Percentiles rank a stretch among this genome's conserved stretches.
Conservation (phyloP, 1,140 invertebrate species). For the Drosophila pectinifera region DNA sequence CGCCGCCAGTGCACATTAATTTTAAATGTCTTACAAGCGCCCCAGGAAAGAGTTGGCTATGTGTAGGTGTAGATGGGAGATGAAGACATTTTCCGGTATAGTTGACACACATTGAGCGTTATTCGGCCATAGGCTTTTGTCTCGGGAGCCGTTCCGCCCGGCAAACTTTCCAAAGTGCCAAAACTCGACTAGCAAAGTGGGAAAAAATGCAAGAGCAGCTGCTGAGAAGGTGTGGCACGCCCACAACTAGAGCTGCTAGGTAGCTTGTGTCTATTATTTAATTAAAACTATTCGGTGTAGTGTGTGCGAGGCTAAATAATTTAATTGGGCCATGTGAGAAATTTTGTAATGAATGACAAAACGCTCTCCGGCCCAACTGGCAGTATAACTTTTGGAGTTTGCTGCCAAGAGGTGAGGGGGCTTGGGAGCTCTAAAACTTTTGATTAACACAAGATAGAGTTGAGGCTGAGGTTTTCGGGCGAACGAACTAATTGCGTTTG, state of each 20-base stretch:
- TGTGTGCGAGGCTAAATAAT: constrained; percentile 70
- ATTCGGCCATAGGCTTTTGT: constrained; percentile 57
- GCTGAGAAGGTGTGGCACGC: constrained; percentile 43
- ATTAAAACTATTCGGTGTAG: constrained; percentile 68
- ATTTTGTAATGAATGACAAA: constrained; percentile 70
- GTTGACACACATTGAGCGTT: constrained; percentile 59
- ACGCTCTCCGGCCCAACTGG: constrained; percentile 22
- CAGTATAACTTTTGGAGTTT: constrained; percentile 37
- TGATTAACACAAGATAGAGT: constrained; percentile 64
- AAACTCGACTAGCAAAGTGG: constrained; percentile 29
- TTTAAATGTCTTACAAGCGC: constrained; percentile 61
- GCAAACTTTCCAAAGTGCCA: constrained; percentile 55
- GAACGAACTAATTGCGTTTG: constrained; percentile 54
- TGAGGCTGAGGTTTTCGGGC: constrained; percentile 38
- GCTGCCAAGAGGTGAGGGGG: background rate
- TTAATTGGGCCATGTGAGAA: constrained; percentile 77
- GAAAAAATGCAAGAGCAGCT: constrained; percentile 11
- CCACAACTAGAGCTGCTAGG: constrained; percentile 26
- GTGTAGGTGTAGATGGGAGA: background rate
- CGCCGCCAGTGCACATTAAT: constrained; percentile 57
- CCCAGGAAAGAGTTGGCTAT: constrained; percentile 7
- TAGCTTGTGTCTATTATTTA: constrained; percentile 69
- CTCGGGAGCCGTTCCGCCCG: constrained; percentile 56
- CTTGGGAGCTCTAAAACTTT: constrained; percentile 49
- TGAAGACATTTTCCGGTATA: constrained; percentile 29